These are phyloP conservation scores for Prunella strophiata DNA, from an alignment of 2,797 vertebrate species.

Conservation along the genomic window DNA sequence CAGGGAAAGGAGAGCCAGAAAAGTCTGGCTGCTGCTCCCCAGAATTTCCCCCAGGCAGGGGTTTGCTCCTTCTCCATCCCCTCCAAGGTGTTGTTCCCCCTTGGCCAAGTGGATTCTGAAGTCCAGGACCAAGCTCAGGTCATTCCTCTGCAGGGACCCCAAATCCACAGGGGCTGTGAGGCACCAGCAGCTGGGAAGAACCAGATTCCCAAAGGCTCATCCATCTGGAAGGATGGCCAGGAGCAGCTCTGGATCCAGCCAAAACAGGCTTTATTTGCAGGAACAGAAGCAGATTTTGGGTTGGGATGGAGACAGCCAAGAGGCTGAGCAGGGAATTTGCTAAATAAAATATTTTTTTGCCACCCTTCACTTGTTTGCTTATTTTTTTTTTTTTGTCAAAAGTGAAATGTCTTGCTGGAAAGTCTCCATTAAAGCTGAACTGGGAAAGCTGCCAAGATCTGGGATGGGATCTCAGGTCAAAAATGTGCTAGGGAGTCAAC, in stretches of 20 bases:
- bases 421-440: slow-evolving; percentile 6
- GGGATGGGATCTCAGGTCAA: slow-evolving; percentile 3
- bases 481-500: not conserved
- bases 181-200: not conserved
- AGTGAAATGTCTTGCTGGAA: slow-evolving; percentile 20
- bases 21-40: not conserved
- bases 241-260: not conserved
- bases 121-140: not conserved
- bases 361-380: not conserved
- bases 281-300: slow-evolving; percentile 11
- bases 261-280: not conserved
- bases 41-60: not conserved
- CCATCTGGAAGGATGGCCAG: not conserved
- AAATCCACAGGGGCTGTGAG: not conserved
- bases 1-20: not conserved
- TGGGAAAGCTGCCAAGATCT: slow-evolving; percentile 7
- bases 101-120: not conserved
- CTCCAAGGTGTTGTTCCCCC: not conserved
- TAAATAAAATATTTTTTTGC: not conserved
- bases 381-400: not conserved
- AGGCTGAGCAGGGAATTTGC: not conserved
- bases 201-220: not conserved
- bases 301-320: not conserved
- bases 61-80: not conserved
- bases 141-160: not conserved